Base-by-base conservation (phyloP, 2,888 invertebrate species). In the Protophormia terraenovae region DNA sequence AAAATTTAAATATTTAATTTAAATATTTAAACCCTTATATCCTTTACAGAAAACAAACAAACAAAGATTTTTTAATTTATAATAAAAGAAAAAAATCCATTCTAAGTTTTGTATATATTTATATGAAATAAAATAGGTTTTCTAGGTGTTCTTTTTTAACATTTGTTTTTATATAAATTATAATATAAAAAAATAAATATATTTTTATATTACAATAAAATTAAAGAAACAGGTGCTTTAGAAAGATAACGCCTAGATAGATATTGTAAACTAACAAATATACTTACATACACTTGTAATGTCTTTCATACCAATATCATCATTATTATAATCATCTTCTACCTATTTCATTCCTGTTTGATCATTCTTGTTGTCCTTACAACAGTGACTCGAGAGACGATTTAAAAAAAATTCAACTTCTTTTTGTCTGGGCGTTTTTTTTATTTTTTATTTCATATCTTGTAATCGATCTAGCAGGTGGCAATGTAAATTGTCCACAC, bases 401-500 rank as follows among this genome's bases (percentile, higher is more conserved):
- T n/a, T n/a, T n/a, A 53, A 32, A 16, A 62, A 50, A 32, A 72
- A 73, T 79, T 50, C 81, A 75, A 72, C 71, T 69, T 71, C 55
- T 64, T 79, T n/a, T 64, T 77, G 71, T 83, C 71, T 77, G 75
- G 76, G 82, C 64, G 76, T 76, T 80, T 76, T 45, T 16, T 50
- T 22, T 47, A n/a, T 35, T 32, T 35, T 16, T 16, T 58, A 32
- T 66, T 80, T 22, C 45, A 75, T 85, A 85, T 85, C 85, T 85
- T 85, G 85, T 85, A 85, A 85, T 85, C 85, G 85, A 85, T 85
- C 85, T 85, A 85, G 85, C 85, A 85, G 85, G 85, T 85, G 85
- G 85, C 85, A 85, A 85, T 85, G 78, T 85, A 85, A 85, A 85
- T 85, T 85, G 85, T 85, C 85, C 85, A 82, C 85, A 85, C 85